These are phyloP conservation scores for Amphimedon queenslandica DNA, from an alignment of 37 sponge, comb jelly and placozoan species.

Conservation along the genomic window DNA sequence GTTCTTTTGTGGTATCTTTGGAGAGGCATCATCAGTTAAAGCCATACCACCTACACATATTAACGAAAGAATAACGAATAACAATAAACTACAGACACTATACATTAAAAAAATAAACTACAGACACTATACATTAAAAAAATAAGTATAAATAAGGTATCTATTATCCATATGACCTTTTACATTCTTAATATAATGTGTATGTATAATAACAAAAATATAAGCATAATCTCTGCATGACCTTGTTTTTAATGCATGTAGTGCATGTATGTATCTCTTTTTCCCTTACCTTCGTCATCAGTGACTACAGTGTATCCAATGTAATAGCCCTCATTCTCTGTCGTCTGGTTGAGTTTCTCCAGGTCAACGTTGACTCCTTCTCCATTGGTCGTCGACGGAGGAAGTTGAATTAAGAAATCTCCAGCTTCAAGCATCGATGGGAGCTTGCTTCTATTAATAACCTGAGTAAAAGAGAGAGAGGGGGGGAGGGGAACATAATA, in stretches of 20 bases:
- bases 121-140: background rate
- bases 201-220: too few relatives aligned
- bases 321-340: background rate
- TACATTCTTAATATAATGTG: background rate
- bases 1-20: background rate
- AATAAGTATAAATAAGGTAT: background rate
- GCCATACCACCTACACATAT: background rate
- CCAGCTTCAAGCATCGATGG: background rate
- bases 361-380: background rate
- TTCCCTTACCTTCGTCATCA: conserved; percentile 2
- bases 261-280: too few relatives aligned
- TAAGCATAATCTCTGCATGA: too few relatives aligned
- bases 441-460: background rate
- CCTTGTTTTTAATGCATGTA: too few relatives aligned
- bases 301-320: conserved; percentile 10
- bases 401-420: background rate
- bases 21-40: background rate
- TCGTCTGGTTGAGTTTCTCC: background rate
- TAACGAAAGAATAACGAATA: background rate
- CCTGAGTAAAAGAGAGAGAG: background rate
- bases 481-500: background rate
- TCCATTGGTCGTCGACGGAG: background rate
- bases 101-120: background rate
- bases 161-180: background rate
- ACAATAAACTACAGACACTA: background rate